Evolutionary conservation across 35 echinoderm and acorn worm species (phyloP).

Genomic region (Lytechinus pictus): DNA sequence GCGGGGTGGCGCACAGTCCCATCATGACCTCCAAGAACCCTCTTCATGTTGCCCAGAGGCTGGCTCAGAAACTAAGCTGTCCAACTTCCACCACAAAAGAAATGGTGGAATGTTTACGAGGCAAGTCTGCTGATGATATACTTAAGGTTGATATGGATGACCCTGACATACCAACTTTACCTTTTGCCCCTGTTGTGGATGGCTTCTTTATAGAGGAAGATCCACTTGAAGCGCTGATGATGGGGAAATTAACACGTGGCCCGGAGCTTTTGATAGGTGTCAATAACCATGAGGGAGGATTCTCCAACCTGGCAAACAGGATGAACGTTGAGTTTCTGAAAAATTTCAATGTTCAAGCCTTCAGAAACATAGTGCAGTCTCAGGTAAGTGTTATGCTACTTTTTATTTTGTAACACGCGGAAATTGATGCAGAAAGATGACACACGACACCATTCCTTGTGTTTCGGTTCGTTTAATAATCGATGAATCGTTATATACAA

Average conservation of each 20-base stretch:
- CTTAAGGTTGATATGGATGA: constrained; percentile 44
- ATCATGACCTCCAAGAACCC: constrained; percentile 67
- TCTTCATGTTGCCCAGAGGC: constrained; percentile 57
- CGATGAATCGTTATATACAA: too few species aligned
- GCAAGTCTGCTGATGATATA: constrained; percentile 80
- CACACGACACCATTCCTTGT: too few species aligned
- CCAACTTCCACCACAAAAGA: constrained; percentile 10
- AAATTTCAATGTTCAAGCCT: constrained; percentile 59
- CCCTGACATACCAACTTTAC: constrained; percentile 58
- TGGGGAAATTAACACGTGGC: constrained; percentile 35
- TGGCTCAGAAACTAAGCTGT: constrained; percentile 72
- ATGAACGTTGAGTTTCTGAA: constrained; percentile 42
- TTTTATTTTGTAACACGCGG: too few species aligned
- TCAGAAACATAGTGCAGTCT: constrained; percentile 52
- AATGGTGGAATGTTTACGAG: constrained; percentile 69
- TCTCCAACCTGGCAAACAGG: constrained; percentile 50
- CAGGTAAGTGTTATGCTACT: constrained; percentile 56
- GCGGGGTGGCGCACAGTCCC: constrained; percentile 66
- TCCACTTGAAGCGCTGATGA: constrained; percentile 60
- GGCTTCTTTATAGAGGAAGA: constrained; percentile 68
- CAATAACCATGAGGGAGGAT: constrained; percentile 85
- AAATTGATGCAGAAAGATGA: too few species aligned
- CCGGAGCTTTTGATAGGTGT: constrained; percentile 81
- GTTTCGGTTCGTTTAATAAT: too few species aligned
- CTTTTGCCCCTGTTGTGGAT: constrained; percentile 88